These are phyloP conservation scores for Danionella dracula DNA, from an alignment of 2,797 vertebrate species.

Conservation along the genomic window DNA sequence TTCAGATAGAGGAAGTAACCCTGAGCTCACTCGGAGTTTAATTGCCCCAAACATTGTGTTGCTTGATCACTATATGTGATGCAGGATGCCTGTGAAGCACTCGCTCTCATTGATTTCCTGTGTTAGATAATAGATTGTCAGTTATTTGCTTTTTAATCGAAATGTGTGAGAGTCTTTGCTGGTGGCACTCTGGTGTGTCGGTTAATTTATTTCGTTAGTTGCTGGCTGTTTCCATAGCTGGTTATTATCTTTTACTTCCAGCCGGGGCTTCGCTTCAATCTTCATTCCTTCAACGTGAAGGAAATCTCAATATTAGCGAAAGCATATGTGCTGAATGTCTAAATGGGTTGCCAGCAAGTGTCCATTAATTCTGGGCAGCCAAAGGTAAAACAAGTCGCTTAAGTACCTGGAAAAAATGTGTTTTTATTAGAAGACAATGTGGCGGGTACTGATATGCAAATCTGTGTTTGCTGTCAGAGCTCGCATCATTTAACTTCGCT, in stretches of 20 bases:
- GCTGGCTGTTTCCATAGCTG: slow-evolving; percentile 43
- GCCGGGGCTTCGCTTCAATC: slow-evolving; percentile 47
- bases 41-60: slow-evolving; percentile 55
- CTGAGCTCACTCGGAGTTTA: slow-evolving; percentile 47
- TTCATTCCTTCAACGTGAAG: slow-evolving; percentile 41
- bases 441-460: slow-evolving; percentile 47
- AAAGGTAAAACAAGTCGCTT: slow-evolving; percentile 23
- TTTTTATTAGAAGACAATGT: slow-evolving; percentile 46
- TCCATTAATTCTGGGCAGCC: slow-evolving; percentile 33
- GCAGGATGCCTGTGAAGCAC: slow-evolving; percentile 50
- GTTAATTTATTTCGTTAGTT: slow-evolving; percentile 66
- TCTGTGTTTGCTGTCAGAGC: slow-evolving; percentile 13
- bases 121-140: slow-evolving; percentile 47
- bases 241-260: slow-evolving; percentile 64
- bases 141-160: slow-evolving; percentile 50
- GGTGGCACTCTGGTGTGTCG: slow-evolving; percentile 49
- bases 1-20: slow-evolving; percentile 23
- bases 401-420: slow-evolving; percentile 26
- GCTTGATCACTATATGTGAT: slow-evolving; percentile 57
- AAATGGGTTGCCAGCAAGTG: slow-evolving; percentile 23
- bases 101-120: slow-evolving; percentile 50
- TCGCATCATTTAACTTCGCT: not conserved
- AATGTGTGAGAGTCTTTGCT: slow-evolving; percentile 55
- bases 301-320: slow-evolving; percentile 46
- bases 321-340: slow-evolving; percentile 10